Evolutionary conservation across 2,888 invertebrate genomes (phyloP).

Genomic region (Pyrrhopygopsis socrates): DNA sequence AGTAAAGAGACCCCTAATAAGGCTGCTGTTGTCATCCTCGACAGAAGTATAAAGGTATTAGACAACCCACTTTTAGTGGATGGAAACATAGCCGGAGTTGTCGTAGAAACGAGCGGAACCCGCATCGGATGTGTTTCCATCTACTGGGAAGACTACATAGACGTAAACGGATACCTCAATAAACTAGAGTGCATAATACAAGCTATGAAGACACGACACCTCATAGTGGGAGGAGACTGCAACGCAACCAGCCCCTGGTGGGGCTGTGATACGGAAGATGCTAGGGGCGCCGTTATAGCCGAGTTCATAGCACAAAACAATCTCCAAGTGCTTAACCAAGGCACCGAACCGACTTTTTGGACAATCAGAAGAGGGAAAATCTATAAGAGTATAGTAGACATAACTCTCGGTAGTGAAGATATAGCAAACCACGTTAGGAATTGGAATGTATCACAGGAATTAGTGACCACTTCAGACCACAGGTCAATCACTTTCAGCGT

Average conservation of each 20-base stretch:
- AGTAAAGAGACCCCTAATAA: neutral
- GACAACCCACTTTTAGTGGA: neutral
- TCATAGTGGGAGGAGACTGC: slow-evolving; percentile 56
- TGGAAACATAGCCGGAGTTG: neutral
- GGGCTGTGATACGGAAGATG: slow-evolving; percentile 40
- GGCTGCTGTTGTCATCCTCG: neutral
- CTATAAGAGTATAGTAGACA: neutral
- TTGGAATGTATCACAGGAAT: too few relatives aligned
- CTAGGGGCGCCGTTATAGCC: slow-evolving; percentile 34
- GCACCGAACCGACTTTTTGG: slow-evolving; percentile 31
- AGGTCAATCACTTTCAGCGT: neutral
- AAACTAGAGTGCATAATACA: neutral
- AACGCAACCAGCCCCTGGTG: slow-evolving; percentile 65
- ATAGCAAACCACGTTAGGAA: too few relatives aligned
- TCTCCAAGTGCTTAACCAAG: slow-evolving; percentile 27
- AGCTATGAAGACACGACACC: neutral
- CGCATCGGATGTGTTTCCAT: neutral
- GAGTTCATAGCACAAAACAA: slow-evolving; percentile 1
- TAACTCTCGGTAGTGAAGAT: too few relatives aligned
- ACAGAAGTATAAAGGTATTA: neutral
- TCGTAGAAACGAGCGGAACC: neutral
- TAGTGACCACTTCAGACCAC: neutral
- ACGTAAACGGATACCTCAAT: neutral
- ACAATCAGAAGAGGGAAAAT: slow-evolving; percentile 20
- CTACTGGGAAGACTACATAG: neutral